Evolutionary conservation across 2,113 vertebrate species (phyloP).

Genomic region (Anolis carolinensis): DNA sequence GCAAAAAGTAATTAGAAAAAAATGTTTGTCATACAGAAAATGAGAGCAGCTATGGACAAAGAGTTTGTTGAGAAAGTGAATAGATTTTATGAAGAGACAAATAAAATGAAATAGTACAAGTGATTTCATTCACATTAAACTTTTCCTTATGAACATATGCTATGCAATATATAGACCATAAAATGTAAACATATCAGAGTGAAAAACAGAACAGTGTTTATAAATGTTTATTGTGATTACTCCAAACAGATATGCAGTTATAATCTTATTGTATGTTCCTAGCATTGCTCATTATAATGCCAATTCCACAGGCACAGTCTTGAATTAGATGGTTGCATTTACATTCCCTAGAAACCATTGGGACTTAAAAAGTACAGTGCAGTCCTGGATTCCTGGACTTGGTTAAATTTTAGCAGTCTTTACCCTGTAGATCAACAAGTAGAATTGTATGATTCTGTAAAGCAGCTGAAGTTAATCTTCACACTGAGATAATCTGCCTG

Average conservation of each 20-base stretch:
- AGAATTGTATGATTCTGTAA: not conserved
- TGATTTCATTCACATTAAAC: conserved; percentile 2
- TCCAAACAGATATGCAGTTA: not conserved
- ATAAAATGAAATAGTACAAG: not conserved
- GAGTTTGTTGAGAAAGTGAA: conserved; percentile 12
- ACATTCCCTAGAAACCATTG: not conserved
- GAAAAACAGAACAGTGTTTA: conserved; percentile 7
- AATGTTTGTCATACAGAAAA: not conserved
- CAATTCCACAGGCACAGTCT: conserved; percentile 9
- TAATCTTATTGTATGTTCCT: conserved; percentile 22
- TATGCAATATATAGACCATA: not conserved
- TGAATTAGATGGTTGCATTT: not conserved
- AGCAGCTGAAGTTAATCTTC: not conserved
- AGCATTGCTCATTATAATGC: conserved; percentile 30
- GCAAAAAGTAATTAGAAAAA: not conserved
- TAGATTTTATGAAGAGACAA: not conserved
- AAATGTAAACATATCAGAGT: conserved; percentile 16
- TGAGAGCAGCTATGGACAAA: not conserved
- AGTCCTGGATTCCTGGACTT: not conserved
- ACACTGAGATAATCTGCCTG: not conserved
- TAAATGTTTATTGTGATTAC: not conserved
- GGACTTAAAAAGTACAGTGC: not conserved
- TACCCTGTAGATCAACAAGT: not conserved
- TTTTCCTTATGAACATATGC: conserved; percentile 20
- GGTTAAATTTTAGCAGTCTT: not conserved